Conservation (phyloP, 2,113 vertebrate genomes). For the Cavia aperea region DNA sequence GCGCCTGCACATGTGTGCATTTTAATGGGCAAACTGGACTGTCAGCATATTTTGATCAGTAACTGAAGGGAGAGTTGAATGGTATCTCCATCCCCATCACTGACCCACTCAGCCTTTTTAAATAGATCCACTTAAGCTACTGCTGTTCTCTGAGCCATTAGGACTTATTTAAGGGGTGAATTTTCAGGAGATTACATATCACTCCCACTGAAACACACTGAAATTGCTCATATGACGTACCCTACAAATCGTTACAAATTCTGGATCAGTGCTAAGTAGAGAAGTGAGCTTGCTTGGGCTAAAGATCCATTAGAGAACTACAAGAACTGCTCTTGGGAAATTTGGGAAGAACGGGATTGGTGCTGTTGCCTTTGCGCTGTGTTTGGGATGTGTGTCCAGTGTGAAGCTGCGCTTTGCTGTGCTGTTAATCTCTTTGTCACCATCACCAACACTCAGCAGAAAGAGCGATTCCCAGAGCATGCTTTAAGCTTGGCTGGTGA, state of each 20-base stretch:
- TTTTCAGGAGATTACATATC: slow-evolving; percentile 68
- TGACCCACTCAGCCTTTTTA: slow-evolving; percentile 68
- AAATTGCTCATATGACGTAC: slow-evolving; percentile 57
- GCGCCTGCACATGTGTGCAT: background rate
- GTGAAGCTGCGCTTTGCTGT: slow-evolving; percentile 32
- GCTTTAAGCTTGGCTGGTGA: background rate
- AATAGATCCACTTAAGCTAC: slow-evolving; percentile 68
- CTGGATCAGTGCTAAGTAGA: slow-evolving; percentile 43
- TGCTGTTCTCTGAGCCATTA: slow-evolving; percentile 67
- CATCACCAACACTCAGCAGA: background rate
- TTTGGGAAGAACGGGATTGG: slow-evolving; percentile 22
- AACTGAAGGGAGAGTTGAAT: slow-evolving; percentile 55
- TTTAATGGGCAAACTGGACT: slow-evolving; percentile 36
- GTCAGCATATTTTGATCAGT: slow-evolving; percentile 56
- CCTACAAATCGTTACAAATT: slow-evolving; percentile 59
- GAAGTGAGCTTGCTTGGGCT: slow-evolving; percentile 53
- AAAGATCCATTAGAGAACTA: slow-evolving; percentile 38
- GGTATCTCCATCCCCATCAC: slow-evolving; percentile 62
- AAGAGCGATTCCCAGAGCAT: background rate
- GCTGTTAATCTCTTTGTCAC: slow-evolving; percentile 35
- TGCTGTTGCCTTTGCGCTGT: slow-evolving; percentile 15
- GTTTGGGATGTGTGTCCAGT: background rate
- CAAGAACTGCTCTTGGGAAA: slow-evolving; percentile 43
- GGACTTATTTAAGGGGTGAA: slow-evolving; percentile 66
- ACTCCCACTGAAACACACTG: slow-evolving; percentile 59